These are phyloP conservation scores for Hyles euphorbiae DNA, from an alignment of 1,140 invertebrate species.

Conservation along the genomic window DNA sequence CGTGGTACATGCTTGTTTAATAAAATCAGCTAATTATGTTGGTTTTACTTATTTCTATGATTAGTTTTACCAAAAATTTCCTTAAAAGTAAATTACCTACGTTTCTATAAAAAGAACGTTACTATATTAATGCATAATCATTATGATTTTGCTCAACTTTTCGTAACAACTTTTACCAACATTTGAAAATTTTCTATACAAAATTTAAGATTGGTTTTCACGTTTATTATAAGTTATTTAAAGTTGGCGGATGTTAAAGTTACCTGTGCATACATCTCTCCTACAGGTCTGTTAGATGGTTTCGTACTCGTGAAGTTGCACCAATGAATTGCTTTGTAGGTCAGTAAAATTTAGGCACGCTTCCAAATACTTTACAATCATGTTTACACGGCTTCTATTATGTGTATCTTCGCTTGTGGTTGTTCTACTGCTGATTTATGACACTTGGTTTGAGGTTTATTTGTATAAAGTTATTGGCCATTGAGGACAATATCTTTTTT, in stretches of 20 bases:
- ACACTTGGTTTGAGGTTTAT: not conserved
- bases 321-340: constrained; percentile 67
- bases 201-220: constrained; percentile 5
- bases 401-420: constrained; percentile 22
- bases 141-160: too few relatives aligned
- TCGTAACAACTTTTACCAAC: too few relatives aligned
- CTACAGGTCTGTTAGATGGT: constrained; percentile 67
- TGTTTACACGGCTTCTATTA: constrained; percentile 24
- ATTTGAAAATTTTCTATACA: too few relatives aligned
- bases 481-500: not conserved
- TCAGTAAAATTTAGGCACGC: constrained; percentile 60
- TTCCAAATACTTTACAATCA: constrained; percentile 39
- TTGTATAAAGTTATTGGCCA: not conserved
- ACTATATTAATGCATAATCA: too few relatives aligned
- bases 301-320: constrained; percentile 63
- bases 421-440: not conserved
- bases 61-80: too few relatives aligned
- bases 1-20: too few relatives aligned
- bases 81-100: too few relatives aligned
- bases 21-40: too few relatives aligned
- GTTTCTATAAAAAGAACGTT: too few relatives aligned
- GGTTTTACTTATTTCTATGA: too few relatives aligned
- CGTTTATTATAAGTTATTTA: constrained; percentile 18
- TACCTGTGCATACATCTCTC: constrained; percentile 35
- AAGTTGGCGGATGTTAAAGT: constrained; percentile 14